Base-by-base conservation (phyloP, 2,888 invertebrate species). In the Sabatieria punctata region DNA sequence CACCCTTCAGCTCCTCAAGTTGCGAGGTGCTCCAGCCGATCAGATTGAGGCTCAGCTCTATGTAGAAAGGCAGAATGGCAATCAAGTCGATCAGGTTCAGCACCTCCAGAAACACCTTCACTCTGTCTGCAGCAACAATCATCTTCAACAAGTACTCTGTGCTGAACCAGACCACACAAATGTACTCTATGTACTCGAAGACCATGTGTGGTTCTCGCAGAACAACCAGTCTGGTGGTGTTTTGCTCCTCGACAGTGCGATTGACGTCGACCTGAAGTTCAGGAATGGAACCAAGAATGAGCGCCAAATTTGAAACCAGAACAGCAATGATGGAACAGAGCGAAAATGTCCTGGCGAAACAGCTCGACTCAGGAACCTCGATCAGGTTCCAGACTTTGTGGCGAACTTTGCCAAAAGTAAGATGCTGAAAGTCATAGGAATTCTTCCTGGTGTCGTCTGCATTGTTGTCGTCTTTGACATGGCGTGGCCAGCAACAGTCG, bases 161-260 rank as follows among this genome's bases (percentile, higher is more conserved):
- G 4, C 64, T 58, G 51, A 67, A 67, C 64, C 65, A 67, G 13
- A 55, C 47, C 19, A 67, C 64, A 49, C 66, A 67, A 33, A 58
- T 48, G 21, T 59, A 54, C 49, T 67, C 67, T n/a, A 63, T 54
- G 11, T 66, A 49, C 52, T 64, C 66, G 51, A 67, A 57, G 4
- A 62, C 58, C 15, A 41, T 41, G 37, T 15, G 15, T 15, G n/a
- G n/a, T n/a, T n/a, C n/a, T n/a, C n/a, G n/a, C n/a, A n/a, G n/a
- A n/a, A n/a, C n/a, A n/a, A n/a, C n/a, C n/a, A n/a, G n/a, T n/a
- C n/a, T n/a, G n/a, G n/a, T n/a, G n/a, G n/a, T n/a, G n/a, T n/a
- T n/a, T n/a, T n/a, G n/a, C n/a, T n/a, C n/a, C n/a, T 15, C 8
- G 30, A 11, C 8, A 15, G 8, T 11, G 8, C 30, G 30, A 15